phyloP scores from a whole-genome alignment of 2,113 vertebrate species.

The Smithornis capensis region DNA sequence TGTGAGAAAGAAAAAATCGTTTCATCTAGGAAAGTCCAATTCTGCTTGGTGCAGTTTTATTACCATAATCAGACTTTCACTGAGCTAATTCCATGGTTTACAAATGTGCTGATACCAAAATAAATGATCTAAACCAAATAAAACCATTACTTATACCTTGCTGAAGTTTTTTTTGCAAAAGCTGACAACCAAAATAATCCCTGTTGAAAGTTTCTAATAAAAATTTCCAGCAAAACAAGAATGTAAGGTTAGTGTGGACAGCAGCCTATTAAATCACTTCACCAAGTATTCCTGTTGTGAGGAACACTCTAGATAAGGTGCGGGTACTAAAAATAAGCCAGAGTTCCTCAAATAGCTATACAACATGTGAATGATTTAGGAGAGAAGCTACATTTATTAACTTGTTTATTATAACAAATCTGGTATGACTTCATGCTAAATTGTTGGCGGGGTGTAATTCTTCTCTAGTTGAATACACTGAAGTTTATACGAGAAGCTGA shows the following conservation, averaged over 20 bases:
- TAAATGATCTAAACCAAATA: neutral
- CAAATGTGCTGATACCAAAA: neutral
- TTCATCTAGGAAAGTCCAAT: neutral
- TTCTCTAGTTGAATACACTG: neutral
- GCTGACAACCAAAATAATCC: neutral
- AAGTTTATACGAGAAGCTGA: constrained; percentile 1
- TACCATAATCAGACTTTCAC: neutral
- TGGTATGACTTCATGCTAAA: constrained; percentile 22
- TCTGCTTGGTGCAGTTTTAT: neutral
- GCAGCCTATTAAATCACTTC: neutral
- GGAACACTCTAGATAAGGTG: neutral
- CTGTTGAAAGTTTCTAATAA: neutral
- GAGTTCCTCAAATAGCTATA: neutral
- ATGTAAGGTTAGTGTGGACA: neutral
- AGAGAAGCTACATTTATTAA: constrained; percentile 7
- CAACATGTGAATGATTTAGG: neutral
- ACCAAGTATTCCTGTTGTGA: neutral
- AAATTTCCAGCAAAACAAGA: neutral
- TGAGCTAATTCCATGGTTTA: neutral
- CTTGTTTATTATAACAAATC: constrained; percentile 14
- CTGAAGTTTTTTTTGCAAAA: neutral
- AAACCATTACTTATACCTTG: neutral
- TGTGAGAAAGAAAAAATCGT: neutral
- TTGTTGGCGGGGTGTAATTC: neutral
- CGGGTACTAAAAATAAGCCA: constrained; percentile 14